Conservation (phyloP, 2,797 vertebrate species). For the Xenops minutus region DNA sequence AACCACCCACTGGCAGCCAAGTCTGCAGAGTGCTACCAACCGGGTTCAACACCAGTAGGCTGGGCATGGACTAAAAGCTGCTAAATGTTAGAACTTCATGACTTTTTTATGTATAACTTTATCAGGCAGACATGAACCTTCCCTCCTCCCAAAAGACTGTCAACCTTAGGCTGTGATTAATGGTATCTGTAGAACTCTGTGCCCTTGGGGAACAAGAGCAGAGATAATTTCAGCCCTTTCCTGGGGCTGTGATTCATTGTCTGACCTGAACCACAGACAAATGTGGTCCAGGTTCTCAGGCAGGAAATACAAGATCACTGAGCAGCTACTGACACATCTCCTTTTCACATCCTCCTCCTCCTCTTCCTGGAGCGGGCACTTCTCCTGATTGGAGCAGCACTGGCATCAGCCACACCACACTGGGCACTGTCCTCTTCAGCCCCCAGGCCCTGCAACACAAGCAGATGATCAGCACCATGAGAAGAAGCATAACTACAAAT, state of each 20-base stretch:
- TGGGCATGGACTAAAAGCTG: not conserved
- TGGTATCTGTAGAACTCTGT: not conserved
- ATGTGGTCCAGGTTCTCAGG: not conserved
- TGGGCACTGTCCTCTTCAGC: not conserved
- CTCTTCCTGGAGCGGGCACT: slow-evolving; percentile 34
- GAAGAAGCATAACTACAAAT: not conserved
- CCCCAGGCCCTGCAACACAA: not conserved
- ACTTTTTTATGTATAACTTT: not conserved
- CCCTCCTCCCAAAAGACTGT: not conserved
- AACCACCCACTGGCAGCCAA: not conserved
- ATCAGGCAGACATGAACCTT: not conserved
- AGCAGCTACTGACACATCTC: not conserved
- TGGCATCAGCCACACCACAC: not conserved
- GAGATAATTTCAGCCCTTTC: not conserved
- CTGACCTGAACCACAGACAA: not conserved
- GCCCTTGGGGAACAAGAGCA: not conserved
- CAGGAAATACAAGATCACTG: not conserved
- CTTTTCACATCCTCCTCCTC: slow-evolving; percentile 2
- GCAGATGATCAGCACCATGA: not conserved
- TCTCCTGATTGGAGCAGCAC: slow-evolving; percentile 8
- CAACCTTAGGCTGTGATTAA: not conserved
- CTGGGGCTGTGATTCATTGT: not conserved
- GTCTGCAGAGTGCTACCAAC: not conserved
- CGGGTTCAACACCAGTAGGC: not conserved
- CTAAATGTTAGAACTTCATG: not conserved